Base-by-base conservation (phyloP, 2,797 vertebrate genomes). In the Chromobotia macracanthus region DNA sequence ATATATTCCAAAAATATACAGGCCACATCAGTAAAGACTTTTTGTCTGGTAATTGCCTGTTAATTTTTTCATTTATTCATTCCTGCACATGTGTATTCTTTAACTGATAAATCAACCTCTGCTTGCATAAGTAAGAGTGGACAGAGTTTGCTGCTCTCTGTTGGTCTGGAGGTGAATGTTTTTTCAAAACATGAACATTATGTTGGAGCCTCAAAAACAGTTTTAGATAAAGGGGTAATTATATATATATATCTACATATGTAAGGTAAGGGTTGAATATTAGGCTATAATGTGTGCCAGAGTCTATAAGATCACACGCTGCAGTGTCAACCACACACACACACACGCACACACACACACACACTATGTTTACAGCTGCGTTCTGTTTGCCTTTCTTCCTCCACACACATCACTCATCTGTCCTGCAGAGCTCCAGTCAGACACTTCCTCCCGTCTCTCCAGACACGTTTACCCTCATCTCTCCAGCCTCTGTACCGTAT, bases 21-120 rank as follows among this genome's bases (percentile, higher is more conserved):
- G 31, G 21, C 12, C 31, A 70, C 66, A 61, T 61, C 76, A 70
- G 23, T 63, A 60, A 64, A 64, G 60, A 28, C 28, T 31, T 78
- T 78, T 18, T 61, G 28, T 50, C 2, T 15, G 3, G 28, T 28
- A 60, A 64, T 64, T 46, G 16, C 16, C 16, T 76, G 74, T 76
- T 38, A 58, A 48, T 9, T 0, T 0, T 58, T 46, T 19, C 1
- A 46, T 75, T 13, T 46, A 2, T 61, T 61, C 66, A 1, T 46
- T 19, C 18, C 28, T 60, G 3, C n/a, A n/a, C n/a, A n/a, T 65
- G 35, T 56, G 50, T 46, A 25, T 53, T 58, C 18, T 10, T 63
- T 5, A 6, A 25, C 56, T 60, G 55, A 1, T 12, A 53, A n/a
- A 53, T 21, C 19, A 13, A 21, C 50, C 19, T 64, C 11, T 1